These are phyloP conservation scores for Allacma fusca DNA, from an alignment of 2,888 invertebrate genomes.

Conservation along the genomic window DNA sequence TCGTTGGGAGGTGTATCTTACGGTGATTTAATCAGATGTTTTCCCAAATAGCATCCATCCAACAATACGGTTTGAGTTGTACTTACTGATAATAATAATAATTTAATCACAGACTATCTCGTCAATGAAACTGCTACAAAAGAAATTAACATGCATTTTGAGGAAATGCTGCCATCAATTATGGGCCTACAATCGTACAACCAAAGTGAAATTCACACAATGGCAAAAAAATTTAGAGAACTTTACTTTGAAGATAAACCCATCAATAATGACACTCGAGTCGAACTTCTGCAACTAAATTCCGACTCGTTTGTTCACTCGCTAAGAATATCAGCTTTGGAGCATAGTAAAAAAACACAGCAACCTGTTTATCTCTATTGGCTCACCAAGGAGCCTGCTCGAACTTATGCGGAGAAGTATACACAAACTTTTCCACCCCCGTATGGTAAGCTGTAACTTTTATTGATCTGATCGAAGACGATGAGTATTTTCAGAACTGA, in stretches of 20 bases:
- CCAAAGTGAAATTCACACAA: constrained; percentile 6
- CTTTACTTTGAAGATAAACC: constrained; percentile 29
- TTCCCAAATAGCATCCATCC: not conserved
- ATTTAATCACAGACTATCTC: constrained; percentile 2
- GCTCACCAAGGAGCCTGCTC: constrained; percentile 11
- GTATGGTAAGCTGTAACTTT: too few species aligned
- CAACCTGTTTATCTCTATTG: constrained; percentile 31
- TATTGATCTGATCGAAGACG: too few species aligned
- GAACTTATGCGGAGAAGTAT: constrained; percentile 16
- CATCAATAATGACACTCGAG: constrained; percentile 34
- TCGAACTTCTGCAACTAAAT: constrained; percentile 9
- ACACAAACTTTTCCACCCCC: constrained; percentile 29
- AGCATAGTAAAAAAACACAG: constrained; percentile 13
- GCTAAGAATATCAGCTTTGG: not conserved
- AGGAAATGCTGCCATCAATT: not conserved
- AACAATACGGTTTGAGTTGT: not conserved
- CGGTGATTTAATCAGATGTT: not conserved
- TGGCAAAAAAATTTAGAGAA: constrained; percentile 19
- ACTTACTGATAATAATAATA: not conserved
- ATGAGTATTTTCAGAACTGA: too few species aligned
- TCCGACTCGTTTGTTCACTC: constrained; percentile 22
- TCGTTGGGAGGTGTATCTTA: not conserved
- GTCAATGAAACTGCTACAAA: not conserved
- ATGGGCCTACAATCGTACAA: not conserved
- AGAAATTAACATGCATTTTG: constrained; percentile 13